phyloP scores from a whole-genome alignment of 2,888 invertebrate genomes.

The Dorcus hopei region DNA sequence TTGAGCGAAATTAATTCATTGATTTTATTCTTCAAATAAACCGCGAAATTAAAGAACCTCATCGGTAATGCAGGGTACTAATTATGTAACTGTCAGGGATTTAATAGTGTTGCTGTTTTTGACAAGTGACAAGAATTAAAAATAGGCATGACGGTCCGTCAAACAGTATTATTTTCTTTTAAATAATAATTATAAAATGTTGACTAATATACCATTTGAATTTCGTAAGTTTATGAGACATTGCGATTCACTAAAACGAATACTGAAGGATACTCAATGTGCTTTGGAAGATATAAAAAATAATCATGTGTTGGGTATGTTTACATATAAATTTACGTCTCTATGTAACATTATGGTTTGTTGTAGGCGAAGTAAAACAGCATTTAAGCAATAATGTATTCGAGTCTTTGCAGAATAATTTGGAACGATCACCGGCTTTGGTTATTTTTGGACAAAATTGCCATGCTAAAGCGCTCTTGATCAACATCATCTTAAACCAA shows the following conservation, averaged over 20 bases:
- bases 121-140: neutral
- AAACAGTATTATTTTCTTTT: neutral
- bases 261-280: slow-evolving; percentile 43
- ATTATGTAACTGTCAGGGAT: too few relatives aligned
- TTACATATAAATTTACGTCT: too few relatives aligned
- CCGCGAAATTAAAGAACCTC: too few relatives aligned
- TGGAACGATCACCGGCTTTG: slow-evolving; percentile 58
- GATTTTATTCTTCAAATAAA: too few relatives aligned
- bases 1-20: too few relatives aligned
- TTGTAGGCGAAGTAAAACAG: slow-evolving; percentile 42
- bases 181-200: slow-evolving; percentile 10
- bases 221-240: slow-evolving; percentile 44
- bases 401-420: slow-evolving; percentile 36
- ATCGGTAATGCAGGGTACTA: too few relatives aligned
- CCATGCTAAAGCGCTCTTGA: slow-evolving; percentile 66
- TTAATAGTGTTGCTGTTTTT: neutral
- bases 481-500: slow-evolving; percentile 69
- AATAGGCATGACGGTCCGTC: neutral
- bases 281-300: slow-evolving; percentile 45
- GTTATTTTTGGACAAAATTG: slow-evolving; percentile 71
- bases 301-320: slow-evolving; percentile 34
- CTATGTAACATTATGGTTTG: neutral
- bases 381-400: slow-evolving; percentile 39
- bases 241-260: slow-evolving; percentile 42
- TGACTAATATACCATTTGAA: slow-evolving; percentile 29